Evolutionary conservation across 1,140 invertebrate genomes (phyloP), one percentile per base, ranked within the genome.

Genomic region (Sycophila sp.): DNA sequence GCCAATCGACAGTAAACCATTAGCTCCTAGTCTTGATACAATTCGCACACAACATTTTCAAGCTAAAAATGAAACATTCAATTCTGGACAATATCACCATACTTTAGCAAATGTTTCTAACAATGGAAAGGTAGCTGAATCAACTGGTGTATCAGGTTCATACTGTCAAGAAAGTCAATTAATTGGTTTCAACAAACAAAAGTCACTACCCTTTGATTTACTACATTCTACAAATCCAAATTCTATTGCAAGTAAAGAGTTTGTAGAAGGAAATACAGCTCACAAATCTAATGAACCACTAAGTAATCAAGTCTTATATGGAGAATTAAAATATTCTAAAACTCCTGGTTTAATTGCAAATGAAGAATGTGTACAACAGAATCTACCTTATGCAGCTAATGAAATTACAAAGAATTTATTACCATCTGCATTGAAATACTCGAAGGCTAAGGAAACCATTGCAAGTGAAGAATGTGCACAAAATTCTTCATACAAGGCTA

Each of bases 201-300:
- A 38, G 45, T 5, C 30, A 34, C 7, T 22, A 55, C 6, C 11
- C 47, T 36, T 1, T 36, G 53, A 56, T 19, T 47, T 64, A 4
- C 40, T 36, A 17, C 26, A 62, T 55, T 40, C 4, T 17, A 34
- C 26, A 70, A 63, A 40, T 53, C 4, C 58, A 26, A 62, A 59
- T 22, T 55, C 26, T n/a, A 17, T 47, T 65, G 24, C 28, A 69
- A 17, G 65, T 69, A 10, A 63, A 74, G 68, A 65, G 30, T 36
- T 8, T 30, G 34, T n/a, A 2, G 22, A 56, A 22, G 10, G 22
- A 30, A 15, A 11, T 30, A 19, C 17, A 40, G n/a, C 53, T 30
- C 30, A 69, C n/a, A n/a, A 70, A 13, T 30, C 58, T 26, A 11
- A 22, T 42, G 10, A 68, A 42, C 34, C n/a, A n/a, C n/a, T n/a